phyloP scores from a whole-genome alignment of 2,113 vertebrate genomes.

The Narcine bancroftii region DNA sequence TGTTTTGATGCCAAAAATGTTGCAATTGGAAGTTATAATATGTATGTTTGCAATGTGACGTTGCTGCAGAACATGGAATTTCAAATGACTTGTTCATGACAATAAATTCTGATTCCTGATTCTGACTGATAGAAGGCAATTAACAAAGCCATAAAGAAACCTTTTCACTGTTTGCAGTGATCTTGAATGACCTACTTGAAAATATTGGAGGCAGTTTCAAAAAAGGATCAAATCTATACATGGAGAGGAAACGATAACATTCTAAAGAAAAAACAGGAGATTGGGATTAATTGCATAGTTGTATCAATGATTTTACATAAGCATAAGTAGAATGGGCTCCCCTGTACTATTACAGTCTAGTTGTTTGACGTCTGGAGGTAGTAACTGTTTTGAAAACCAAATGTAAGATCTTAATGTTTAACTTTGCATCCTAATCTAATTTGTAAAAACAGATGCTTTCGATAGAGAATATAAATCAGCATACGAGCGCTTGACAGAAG shows the following conservation, averaged over 20 bases:
- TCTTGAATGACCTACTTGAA: not conserved
- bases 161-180: not conserved
- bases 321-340: not conserved
- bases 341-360: too few relatives aligned
- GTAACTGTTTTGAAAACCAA: not conserved
- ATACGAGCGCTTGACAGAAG: conserved; percentile 64
- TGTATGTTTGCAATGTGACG: too few relatives aligned
- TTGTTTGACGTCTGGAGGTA: not conserved
- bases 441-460: conserved; percentile 75
- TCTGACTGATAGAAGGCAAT: too few relatives aligned
- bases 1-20: not conserved
- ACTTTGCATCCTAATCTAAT: not conserved
- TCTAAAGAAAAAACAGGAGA: too few relatives aligned
- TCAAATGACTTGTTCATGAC: too few relatives aligned
- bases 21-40: too few relatives aligned
- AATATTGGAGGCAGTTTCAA: not conserved
- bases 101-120: too few relatives aligned
- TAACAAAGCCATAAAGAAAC: not conserved
- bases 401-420: not conserved
- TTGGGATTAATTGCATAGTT: too few relatives aligned
- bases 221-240: not conserved
- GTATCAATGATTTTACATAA: too few relatives aligned
- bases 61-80: too few relatives aligned
- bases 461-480: conserved; percentile 81
- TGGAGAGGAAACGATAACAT: not conserved